Evolutionary conservation across 2,888 invertebrate genomes (phyloP), one percentile per base, ranked within the genome.

Genomic region (Syrista parreyssii): DNA sequence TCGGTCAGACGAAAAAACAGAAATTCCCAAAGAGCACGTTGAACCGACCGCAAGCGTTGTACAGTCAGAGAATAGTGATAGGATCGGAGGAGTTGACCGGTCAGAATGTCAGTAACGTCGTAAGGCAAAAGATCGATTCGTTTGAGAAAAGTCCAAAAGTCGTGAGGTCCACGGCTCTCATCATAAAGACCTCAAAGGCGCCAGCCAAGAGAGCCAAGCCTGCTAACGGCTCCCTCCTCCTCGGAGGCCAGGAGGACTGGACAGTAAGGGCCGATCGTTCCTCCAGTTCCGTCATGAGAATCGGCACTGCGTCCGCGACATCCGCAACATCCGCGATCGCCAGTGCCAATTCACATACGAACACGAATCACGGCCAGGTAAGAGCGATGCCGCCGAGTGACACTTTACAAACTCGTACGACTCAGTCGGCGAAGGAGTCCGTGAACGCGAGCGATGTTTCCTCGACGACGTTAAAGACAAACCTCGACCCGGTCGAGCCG

Each of bases 31-130:
- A 89, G 88, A 90, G 87, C 86, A 89, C 89, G 86, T 85, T 85
- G 85, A 86, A 86, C 80, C 87, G 88, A 84, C 86, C 87, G 75
- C 87, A 87, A 85, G 85, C 88, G 82, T 88, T 91, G 85, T 89
- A 87, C 88, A 91, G 89, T 90, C 89, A 89, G 84, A 91, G 86
- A 88, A 91, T 91, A 89, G 89, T 91, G 81, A 91, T 91, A 89
- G 89, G 88, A 84, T 88, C 90, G 76, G 90, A 91, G 76, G 91
- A 91, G 79, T 86, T 91, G 81, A 83, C 82, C 77, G 90, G 89
- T 71, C 86, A 86, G 83, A 88, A 89, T 83, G 89, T 91, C 84
- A 88, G 88, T 84, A 88, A 87, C 82, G 86, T 91, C 79, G 90
- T 91, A 77, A 86, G 88, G 76, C 89, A 88, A 77, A 90, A 89